Evolutionary conservation across 2,888 invertebrate genomes (phyloP).

Genomic region (Mystacides longicornis): DNA sequence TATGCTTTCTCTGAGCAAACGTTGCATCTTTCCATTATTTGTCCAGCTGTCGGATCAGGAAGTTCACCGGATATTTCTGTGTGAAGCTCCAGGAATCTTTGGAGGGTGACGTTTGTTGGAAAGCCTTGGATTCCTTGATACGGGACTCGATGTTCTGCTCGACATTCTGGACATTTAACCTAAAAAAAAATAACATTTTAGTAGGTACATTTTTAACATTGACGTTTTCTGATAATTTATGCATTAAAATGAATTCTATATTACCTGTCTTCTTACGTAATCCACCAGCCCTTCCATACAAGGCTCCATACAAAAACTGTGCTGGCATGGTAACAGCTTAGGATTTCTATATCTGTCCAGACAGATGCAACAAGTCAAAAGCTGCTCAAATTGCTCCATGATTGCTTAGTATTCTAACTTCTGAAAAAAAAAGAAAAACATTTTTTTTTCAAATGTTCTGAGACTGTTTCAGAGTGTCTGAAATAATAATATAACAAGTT

Average conservation of each 20-base stretch:
- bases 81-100: constrained; percentile 89
- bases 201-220: not conserved
- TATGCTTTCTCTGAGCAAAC: constrained; percentile 91
- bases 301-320: constrained; percentile 98
- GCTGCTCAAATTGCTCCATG: constrained; percentile 95
- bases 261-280: constrained; percentile 85
- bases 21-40: constrained; percentile 88
- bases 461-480: no score
- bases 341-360: constrained; percentile 95
- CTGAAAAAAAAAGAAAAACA: constrained; percentile 4
- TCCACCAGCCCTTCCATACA: constrained; percentile 97
- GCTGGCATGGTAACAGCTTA: constrained; percentile 98
- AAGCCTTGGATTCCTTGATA: constrained; percentile 92
- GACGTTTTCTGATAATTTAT: not conserved
- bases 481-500: no score
- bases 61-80: constrained; percentile 87
- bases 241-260: not conserved
- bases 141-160: constrained; percentile 93
- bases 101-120: constrained; percentile 92
- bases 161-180: constrained; percentile 98
- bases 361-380: constrained; percentile 97
- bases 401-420: constrained; percentile 28
- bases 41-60: constrained; percentile 85
- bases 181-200: constrained; percentile 31
- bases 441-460: no score